A percentile compares a stretch with the other conserved stretches of the same genome.
phyloP scores from a whole-genome alignment of 2,888 invertebrate genomes.

The Incurvaria masculella region DNA sequence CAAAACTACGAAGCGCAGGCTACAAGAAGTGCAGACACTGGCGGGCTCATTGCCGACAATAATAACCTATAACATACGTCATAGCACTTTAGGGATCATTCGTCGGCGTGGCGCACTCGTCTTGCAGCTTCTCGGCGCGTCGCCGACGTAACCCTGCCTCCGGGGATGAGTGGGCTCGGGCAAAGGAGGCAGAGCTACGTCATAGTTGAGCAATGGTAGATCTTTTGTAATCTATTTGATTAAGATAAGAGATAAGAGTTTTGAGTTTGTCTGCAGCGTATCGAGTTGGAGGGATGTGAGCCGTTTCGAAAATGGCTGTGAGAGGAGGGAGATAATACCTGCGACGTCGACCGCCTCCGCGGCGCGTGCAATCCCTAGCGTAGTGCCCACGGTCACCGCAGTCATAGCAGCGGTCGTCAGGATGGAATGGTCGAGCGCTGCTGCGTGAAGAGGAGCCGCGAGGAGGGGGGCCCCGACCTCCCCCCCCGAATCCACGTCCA shows the following conservation, averaged over 20 bases:
- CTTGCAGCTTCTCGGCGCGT: not conserved
- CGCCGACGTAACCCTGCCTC: too few relatives aligned
- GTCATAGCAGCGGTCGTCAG: slow-evolving; percentile 92
- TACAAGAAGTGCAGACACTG: slow-evolving; percentile 57
- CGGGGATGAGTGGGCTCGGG: too few relatives aligned
- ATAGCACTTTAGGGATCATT: slow-evolving; percentile 21
- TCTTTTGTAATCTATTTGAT: too few relatives aligned
- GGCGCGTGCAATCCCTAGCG: slow-evolving; percentile 83
- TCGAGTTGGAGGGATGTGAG: not conserved
- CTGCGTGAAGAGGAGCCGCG: slow-evolving; percentile 60
- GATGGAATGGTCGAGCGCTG: slow-evolving; percentile 72
- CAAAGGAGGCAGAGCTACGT: too few relatives aligned
- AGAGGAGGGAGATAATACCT: slow-evolving; percentile 27
- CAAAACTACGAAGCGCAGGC: slow-evolving; percentile 55
- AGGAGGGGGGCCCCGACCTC: slow-evolving; percentile 31
- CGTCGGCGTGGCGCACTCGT: not conserved
- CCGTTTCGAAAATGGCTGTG: not conserved
- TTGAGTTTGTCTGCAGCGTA: not conserved
- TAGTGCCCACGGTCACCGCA: slow-evolving; percentile 94
- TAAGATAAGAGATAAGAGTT: too few relatives aligned
- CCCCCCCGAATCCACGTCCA: slow-evolving; percentile 34
- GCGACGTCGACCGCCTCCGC: slow-evolving; percentile 58
- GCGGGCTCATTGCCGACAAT: slow-evolving; percentile 54
- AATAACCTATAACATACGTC: slow-evolving; percentile 59
- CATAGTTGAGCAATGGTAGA: too few relatives aligned